These are phyloP conservation scores for Hylyphantes graminicola DNA, from an alignment of 1,140 invertebrate species.

Conservation along the genomic window DNA sequence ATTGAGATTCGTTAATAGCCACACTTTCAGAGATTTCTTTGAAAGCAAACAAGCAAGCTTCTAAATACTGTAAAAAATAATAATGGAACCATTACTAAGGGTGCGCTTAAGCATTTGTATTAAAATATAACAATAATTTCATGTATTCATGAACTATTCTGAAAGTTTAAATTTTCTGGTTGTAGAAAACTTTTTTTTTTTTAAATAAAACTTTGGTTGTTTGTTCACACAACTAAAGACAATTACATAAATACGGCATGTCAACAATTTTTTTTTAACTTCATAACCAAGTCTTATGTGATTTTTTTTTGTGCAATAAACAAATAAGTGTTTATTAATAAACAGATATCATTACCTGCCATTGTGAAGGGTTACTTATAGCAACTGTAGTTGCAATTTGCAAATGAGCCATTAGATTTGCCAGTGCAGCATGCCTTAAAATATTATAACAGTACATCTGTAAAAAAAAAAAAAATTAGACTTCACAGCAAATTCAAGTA, in stretches of 20 bases:
- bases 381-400: conserved; percentile 55
- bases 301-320: too few relatives aligned
- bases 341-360: conserved; percentile 49
- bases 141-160: too few relatives aligned
- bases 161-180: too few relatives aligned
- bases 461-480: conserved; percentile 30
- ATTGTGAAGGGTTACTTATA: conserved; percentile 47
- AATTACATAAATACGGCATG: too few relatives aligned
- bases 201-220: too few relatives aligned
- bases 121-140: too few relatives aligned
- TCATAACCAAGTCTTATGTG: too few relatives aligned
- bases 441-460: conserved; percentile 87
- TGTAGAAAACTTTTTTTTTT: too few relatives aligned
- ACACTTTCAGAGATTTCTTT: conserved; percentile 82
- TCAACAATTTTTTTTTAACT: too few relatives aligned
- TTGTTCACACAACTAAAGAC: too few relatives aligned
- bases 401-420: conserved; percentile 62
- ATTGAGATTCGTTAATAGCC: conserved; percentile 73
- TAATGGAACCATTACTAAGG: background rate
- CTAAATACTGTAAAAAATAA: conserved; percentile 71
- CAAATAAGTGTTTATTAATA: too few relatives aligned
- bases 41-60: conserved; percentile 85
- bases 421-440: conserved; percentile 77
- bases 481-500: background rate
- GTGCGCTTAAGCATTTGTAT: too few relatives aligned